Base-by-base conservation (phyloP, 2,888 invertebrate species). In the Nebria brevicollis region DNA sequence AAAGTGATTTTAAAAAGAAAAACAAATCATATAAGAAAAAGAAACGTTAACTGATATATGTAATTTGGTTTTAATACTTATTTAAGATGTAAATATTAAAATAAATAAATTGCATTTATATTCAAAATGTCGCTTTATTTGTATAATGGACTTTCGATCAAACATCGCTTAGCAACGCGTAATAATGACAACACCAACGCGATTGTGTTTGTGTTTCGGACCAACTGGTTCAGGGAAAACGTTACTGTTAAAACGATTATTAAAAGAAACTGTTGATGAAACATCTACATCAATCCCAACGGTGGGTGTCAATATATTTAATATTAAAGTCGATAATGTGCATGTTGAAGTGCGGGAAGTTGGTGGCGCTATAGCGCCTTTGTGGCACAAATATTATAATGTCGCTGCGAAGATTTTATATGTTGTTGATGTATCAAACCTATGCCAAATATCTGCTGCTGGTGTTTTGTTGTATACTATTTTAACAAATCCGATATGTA, bases 381-480 rank as follows among this genome's bases (percentile, higher is more conserved):
- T 96, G 76, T 96, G 96, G 96, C 92, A 91, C 26, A 94, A 94
- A 86, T 96, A 96, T 87, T 94, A 94, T 84, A 91, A 91, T 70
- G 92, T 93, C 76, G 87, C 92, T 41, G 90, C 91, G 82, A 94
- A 94, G 88, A 91, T 96, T 0, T 92, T 96, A 83, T 96, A 94
- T 86, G 95, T 96, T 0, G 94, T 96, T 20, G 96, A 96, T 86
- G 94, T 95, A 0, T 95, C 96, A 11, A 96, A 96, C 89, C 90
- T 96, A 66, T 96, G 96, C 85, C 96, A 96, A 89, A 96, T 96
- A 86, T 95, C 96, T 1, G 95, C 95, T 1, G 95, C 96, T 13
- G 95, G 95, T 26, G 95, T 96, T 0, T 90, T 96, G 66, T 89
- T 96, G 0, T 96, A 96, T 87, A 94, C 95, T 0, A 90, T 96